Conservation (phyloP, 2,888 invertebrate species). For the Chironomus riparius region DNA sequence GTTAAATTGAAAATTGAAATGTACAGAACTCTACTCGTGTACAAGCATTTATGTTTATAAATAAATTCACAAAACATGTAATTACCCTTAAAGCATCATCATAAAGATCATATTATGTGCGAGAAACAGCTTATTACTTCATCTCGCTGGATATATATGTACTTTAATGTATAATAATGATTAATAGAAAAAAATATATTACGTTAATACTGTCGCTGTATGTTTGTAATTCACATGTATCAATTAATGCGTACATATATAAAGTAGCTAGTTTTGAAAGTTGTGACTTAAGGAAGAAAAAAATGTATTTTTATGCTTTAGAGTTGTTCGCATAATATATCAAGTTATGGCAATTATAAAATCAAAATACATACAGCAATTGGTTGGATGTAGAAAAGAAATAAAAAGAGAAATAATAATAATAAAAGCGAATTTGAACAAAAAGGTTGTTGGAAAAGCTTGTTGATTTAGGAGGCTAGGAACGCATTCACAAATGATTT, state of each 20-base stretch:
- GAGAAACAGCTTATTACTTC: not conserved
- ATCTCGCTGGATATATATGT: not conserved
- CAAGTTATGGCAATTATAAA: not conserved
- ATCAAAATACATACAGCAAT: no score
- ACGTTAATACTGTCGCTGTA: not conserved
- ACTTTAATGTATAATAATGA: not conserved
- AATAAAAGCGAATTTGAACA: no score
- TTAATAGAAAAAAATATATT: not conserved
- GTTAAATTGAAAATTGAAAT: no score
- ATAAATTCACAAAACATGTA: no score
- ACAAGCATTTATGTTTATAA: no score
- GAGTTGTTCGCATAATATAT: not conserved
- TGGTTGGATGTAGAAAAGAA: no score
- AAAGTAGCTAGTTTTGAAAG: not conserved
- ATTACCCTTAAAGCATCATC: not conserved
- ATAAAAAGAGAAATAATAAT: no score
- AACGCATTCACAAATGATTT: no score
- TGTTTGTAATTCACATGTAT: not conserved
- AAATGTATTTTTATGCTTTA: not conserved
- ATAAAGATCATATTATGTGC: not conserved
- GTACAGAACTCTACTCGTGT: no score
- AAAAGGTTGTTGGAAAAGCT: no score
- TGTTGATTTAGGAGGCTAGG: no score
- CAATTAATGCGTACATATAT: not conserved
- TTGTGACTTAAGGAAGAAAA: not conserved